Conservation (phyloP, 2,888 invertebrate genomes). For the Pyralis farinalis region DNA sequence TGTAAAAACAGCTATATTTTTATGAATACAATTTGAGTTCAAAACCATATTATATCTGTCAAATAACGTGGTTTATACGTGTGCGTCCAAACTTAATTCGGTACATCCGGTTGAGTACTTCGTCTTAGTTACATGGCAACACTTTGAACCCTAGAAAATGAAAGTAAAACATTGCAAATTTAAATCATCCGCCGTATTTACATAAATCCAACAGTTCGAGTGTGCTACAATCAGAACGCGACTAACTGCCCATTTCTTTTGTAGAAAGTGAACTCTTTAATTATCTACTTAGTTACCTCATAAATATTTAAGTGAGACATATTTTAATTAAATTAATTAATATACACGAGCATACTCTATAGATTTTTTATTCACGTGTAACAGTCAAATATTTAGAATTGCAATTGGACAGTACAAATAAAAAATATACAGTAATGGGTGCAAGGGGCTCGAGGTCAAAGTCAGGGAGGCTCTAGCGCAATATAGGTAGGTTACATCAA, state of each 20-base stretch:
- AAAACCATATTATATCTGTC: too few relatives aligned
- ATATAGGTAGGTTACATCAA: too few relatives aligned
- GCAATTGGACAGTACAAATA: too few relatives aligned
- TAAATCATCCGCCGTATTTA: slow-evolving; percentile 13
- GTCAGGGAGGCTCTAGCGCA: too few relatives aligned
- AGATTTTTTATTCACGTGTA: not conserved
- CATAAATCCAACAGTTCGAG: slow-evolving; percentile 20
- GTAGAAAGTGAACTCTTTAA: slow-evolving; percentile 36
- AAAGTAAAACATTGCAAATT: slow-evolving; percentile 18
- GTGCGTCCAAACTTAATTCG: too few relatives aligned
- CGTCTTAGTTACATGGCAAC: not conserved
- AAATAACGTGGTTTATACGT: too few relatives aligned
- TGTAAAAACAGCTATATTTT: too few relatives aligned
- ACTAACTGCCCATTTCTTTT: slow-evolving; percentile 37
- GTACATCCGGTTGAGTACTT: not conserved
- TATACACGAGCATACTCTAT: not conserved
- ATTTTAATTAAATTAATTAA: slow-evolving; percentile 20
- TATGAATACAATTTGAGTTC: too few relatives aligned
- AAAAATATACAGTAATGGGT: too few relatives aligned
- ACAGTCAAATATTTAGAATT: too few relatives aligned
- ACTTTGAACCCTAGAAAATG: slow-evolving; percentile 12
- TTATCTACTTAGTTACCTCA: slow-evolving; percentile 22
- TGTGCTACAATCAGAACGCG: slow-evolving; percentile 34
- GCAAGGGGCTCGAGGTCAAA: too few relatives aligned
- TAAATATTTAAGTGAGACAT: slow-evolving; percentile 25